Percentiles rank a stretch among this genome's conserved stretches.
Conservation (phyloP, 2,113 vertebrate species). For the Myodes glareolus region DNA sequence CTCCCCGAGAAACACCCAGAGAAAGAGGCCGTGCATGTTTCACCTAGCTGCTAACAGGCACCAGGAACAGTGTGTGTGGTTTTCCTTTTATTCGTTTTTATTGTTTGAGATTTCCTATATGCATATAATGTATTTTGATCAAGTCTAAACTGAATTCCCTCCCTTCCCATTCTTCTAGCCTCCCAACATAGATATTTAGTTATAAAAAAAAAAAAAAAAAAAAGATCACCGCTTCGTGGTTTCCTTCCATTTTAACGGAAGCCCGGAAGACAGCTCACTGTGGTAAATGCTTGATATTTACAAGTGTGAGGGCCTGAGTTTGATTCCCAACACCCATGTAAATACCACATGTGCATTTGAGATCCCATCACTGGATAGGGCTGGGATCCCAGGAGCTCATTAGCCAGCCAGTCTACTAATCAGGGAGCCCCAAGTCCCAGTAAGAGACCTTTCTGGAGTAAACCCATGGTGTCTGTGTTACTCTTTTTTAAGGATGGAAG, state of each 20-base stretch:
- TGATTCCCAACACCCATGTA: neutral
- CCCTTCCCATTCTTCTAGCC: neutral
- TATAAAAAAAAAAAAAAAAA: no score
- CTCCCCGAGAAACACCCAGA: neutral
- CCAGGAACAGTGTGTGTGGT: neutral
- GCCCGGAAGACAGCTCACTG: rapidly evolving
- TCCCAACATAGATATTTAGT: neutral
- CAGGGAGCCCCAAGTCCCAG: neutral
- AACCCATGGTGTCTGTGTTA: neutral
- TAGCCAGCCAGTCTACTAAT: neutral
- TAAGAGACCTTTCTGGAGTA: neutral
- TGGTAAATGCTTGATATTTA: neutral
- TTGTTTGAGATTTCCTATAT: neutral
- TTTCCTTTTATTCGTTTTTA: neutral
- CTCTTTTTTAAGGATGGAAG: no score
- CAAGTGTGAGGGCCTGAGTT: neutral
- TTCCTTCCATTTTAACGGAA: neutral
- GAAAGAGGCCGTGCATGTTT: neutral
- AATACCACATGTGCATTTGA: neutral
- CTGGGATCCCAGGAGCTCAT: neutral
- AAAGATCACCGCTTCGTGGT: no score
- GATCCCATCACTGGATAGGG: neutral
- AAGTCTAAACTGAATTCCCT: neutral
- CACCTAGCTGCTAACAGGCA: neutral
- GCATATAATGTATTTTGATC: neutral